These are phyloP conservation scores for Drosophila nigromelanica DNA, from an alignment of 1,140 invertebrate species.

Conservation along the genomic window DNA sequence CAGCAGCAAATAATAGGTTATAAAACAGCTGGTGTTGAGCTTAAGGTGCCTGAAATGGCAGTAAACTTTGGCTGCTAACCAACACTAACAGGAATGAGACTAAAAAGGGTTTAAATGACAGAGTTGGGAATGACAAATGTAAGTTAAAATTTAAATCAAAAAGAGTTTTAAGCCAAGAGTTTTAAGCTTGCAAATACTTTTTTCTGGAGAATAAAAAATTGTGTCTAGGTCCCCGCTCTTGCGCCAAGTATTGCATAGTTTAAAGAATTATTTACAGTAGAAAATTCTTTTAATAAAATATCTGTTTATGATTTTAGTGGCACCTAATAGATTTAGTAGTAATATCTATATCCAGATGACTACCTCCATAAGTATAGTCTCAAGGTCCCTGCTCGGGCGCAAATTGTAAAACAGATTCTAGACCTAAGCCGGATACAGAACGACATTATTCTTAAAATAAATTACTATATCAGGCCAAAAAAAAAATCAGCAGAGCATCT, in stretches of 20 bases:
- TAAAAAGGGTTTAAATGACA: background rate
- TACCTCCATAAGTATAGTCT: background rate
- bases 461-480: background rate
- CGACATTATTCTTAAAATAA: background rate
- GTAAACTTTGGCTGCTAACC: background rate
- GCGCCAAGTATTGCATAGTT: no score
- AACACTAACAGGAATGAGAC: conserved; percentile 7
- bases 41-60: conserved; percentile 3
- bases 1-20: background rate
- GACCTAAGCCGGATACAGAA: no score
- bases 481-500: conserved; percentile 17
- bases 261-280: no score
- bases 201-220: no score
- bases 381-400: background rate
- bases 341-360: no score
- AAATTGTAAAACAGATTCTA: background rate
- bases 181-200: background rate
- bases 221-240: no score
- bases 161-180: background rate
- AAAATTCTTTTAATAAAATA: no score
- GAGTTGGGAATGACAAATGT: background rate
- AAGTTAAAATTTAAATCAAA: background rate
- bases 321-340: no score
- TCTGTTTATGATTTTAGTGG: no score
- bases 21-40: conserved; percentile 30